These are phyloP conservation scores for Bombus impatiens DNA, from an alignment of 1,140 invertebrate species.

Conservation along the genomic window DNA sequence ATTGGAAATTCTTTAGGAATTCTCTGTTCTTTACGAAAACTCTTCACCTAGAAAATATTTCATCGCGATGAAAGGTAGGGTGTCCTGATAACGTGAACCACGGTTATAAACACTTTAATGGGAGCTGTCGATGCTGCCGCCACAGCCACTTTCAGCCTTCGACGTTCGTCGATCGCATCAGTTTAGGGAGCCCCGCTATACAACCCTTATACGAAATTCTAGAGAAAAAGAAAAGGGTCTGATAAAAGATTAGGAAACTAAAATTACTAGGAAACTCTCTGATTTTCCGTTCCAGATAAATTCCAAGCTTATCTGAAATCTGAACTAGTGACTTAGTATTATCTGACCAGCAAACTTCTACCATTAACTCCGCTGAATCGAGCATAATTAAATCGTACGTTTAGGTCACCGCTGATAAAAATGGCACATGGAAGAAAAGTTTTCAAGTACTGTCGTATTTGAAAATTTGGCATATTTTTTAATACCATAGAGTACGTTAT, in stretches of 20 bases:
- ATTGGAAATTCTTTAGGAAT: too few relatives aligned
- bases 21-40: not conserved
- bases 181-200: not conserved
- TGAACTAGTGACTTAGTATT: slow-evolving; percentile 23
- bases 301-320: not conserved
- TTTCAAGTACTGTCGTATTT: too few relatives aligned
- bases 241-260: not conserved
- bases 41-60: slow-evolving; percentile 9
- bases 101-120: slow-evolving; percentile 35
- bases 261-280: not conserved
- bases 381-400: not conserved
- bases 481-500: too few relatives aligned
- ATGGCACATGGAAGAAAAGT: too few relatives aligned
- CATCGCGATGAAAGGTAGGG: not conserved
- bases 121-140: slow-evolving; percentile 9
- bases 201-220: slow-evolving; percentile 2
- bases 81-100: slow-evolving; percentile 50
- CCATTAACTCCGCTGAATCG: not conserved
- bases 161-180: slow-evolving; percentile 20
- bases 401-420: not conserved
- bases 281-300: not conserved
- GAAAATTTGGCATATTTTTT: too few relatives aligned
- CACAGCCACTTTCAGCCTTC: slow-evolving; percentile 34
- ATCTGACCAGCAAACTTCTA: too few relatives aligned
- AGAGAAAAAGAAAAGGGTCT: not conserved